phyloP scores from a whole-genome alignment of 2,797 vertebrate genomes.

The Poecilia gillii region DNA sequence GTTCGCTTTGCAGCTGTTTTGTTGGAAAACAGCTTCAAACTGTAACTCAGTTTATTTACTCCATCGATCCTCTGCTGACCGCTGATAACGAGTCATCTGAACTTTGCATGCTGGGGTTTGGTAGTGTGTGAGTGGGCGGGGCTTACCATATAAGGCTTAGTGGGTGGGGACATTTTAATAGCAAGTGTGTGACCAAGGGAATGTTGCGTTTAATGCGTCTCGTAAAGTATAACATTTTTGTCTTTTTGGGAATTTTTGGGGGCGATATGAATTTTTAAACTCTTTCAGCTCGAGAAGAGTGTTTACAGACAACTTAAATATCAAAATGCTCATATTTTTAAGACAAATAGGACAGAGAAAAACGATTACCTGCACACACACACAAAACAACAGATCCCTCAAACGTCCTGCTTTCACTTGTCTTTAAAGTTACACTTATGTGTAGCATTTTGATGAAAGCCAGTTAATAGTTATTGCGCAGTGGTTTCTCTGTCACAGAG shows the following conservation, averaged over 20 bases:
- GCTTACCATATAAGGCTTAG: conserved; percentile 22
- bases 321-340: background rate
- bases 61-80: background rate
- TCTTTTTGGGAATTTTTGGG: background rate
- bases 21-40: background rate
- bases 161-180: conserved; percentile 59
- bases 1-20: background rate
- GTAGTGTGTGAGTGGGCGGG: conserved; percentile 15
- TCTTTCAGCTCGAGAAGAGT: too few relatives aligned
- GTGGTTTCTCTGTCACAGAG: background rate
- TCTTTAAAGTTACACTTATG: background rate
- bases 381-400: background rate
- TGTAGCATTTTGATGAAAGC: background rate
- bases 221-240: background rate
- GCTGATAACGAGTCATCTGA: background rate
- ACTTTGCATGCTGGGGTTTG: background rate
- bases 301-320: background rate
- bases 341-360: too few relatives aligned
- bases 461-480: background rate
- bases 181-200: conserved; percentile 55
- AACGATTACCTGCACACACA: background rate
- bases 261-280: background rate
- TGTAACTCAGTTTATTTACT: background rate
- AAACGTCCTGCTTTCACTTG: background rate
- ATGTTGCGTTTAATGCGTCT: conserved; percentile 42